Evolutionary conservation across 53 echinoderm and acorn worm species (phyloP).

Genomic region (Apostichopus leukothele): DNA sequence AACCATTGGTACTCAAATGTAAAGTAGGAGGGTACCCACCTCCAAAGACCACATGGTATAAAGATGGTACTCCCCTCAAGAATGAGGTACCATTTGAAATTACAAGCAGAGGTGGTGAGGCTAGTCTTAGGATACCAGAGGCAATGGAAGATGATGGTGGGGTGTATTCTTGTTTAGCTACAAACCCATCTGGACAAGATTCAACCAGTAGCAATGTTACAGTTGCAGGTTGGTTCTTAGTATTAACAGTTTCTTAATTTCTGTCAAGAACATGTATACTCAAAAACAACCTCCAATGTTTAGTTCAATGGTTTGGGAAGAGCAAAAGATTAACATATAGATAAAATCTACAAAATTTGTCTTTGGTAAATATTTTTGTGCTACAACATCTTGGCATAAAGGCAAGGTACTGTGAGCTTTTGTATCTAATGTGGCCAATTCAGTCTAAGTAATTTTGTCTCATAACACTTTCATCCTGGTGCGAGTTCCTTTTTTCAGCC

Average conservation of each 20-base stretch:
- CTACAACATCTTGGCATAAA: too few species aligned
- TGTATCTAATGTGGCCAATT: too few species aligned
- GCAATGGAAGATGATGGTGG: slow-evolving; percentile 65
- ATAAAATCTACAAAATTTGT: too few species aligned
- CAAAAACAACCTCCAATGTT: too few species aligned
- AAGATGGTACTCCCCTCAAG: slow-evolving; percentile 63
- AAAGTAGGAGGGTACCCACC: slow-evolving; percentile 78
- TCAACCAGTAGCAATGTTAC: slow-evolving; percentile 61
- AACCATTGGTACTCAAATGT: slow-evolving; percentile 69
- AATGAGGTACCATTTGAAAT: slow-evolving; percentile 52
- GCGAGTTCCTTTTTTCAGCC: too few species aligned
- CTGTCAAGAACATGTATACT: too few species aligned
- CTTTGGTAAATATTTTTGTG: too few species aligned
- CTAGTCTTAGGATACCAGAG: neutral
- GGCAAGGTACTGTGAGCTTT: too few species aligned
- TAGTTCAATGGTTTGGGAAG: too few species aligned
- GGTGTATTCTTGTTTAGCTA: slow-evolving; percentile 63
- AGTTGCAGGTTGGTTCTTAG: slow-evolving; percentile 61
- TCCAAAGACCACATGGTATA: slow-evolving; percentile 80
- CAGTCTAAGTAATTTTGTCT: too few species aligned
- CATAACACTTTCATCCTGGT: too few species aligned
- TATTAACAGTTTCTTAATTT: neutral
- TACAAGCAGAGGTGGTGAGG: neutral
- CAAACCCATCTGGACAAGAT: slow-evolving; percentile 72
- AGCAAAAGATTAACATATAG: too few species aligned